Conservation (phyloP, 2,797 vertebrate genomes). For the Serranus cabrilla region DNA sequence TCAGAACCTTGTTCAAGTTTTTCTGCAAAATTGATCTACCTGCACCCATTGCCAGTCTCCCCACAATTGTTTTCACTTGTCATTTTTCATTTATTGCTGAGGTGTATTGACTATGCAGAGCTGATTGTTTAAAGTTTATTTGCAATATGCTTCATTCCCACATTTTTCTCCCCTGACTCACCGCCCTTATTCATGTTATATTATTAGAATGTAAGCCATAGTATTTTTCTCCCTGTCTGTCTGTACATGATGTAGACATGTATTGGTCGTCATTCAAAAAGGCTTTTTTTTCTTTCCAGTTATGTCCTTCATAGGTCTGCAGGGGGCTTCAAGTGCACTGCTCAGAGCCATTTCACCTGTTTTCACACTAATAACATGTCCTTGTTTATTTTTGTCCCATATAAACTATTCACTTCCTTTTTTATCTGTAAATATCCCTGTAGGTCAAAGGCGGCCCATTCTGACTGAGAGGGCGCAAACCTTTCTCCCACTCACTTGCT, state of each 20-base stretch:
- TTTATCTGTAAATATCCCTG: conserved; percentile 26
- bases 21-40: conserved; percentile 56
- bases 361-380: conserved; percentile 15
- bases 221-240: neutral
- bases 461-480: neutral
- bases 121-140: conserved; percentile 47
- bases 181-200: neutral
- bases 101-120: conserved; percentile 32
- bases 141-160: conserved; percentile 14
- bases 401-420: neutral
- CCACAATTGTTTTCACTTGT: conserved; percentile 44
- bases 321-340: neutral
- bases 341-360: conserved; percentile 8
- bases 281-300: neutral
- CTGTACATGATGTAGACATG: conserved; percentile 5
- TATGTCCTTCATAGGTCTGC: neutral
- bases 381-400: conserved; percentile 29
- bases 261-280: neutral
- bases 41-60: neutral
- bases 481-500: conserved; percentile 5
- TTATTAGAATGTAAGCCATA: neutral
- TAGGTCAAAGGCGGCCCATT: conserved; percentile 29
- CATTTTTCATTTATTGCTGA: conserved; percentile 45
- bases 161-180: neutral
- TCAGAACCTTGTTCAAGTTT: conserved; percentile 54